Conservation (phyloP, 2,888 invertebrate species). For the Troides oblongomaculatus region DNA sequence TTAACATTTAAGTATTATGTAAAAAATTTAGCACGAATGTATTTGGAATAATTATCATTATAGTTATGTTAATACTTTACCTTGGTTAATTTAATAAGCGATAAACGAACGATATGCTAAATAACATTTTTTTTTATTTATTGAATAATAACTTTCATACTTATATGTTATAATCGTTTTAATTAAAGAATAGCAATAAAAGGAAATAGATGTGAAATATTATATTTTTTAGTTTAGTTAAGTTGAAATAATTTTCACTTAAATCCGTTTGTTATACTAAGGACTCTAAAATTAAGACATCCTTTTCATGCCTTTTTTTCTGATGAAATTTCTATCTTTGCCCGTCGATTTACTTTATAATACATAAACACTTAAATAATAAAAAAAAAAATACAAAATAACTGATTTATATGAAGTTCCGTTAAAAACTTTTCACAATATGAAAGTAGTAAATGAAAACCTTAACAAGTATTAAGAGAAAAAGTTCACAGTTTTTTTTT, state of each 20-base stretch:
- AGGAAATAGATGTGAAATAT: neutral
- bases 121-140: neutral
- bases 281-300: no score
- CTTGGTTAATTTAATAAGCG: neutral
- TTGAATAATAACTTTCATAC: neutral
- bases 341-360: no score
- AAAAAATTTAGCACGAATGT: neutral
- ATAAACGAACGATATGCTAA: neutral
- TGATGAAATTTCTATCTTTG: no score
- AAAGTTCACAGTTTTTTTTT: neutral
- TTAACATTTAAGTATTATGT: neutral
- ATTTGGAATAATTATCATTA: neutral
- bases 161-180: neutral
- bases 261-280: no score
- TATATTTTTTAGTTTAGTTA: no score
- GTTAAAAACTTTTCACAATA: neutral
- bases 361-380: no score
- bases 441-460: neutral
- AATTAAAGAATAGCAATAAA: neutral
- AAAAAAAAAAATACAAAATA: no score
- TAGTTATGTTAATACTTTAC: neutral
- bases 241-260: no score
- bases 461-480: neutral
- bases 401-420: no score
- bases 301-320: no score